Percentiles rank a stretch among this genome's conserved stretches.
Evolutionary conservation across 2,888 invertebrate species (phyloP).

Genomic region (Epinotia brunnichana): DNA sequence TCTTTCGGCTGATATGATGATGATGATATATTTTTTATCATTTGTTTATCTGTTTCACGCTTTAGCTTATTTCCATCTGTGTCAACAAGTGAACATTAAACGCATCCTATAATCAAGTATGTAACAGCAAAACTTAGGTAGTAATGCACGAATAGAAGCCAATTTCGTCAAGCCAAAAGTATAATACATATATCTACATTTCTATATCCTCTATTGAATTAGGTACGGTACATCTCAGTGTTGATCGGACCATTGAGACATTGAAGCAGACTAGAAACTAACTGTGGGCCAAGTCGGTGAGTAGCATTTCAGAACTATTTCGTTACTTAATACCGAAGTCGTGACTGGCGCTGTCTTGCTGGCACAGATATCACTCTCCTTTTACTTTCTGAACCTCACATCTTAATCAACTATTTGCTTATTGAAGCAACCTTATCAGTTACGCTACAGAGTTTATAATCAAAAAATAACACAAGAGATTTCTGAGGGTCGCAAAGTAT

Average conservation of each 20-base stretch:
- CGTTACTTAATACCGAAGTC: constrained; percentile 68
- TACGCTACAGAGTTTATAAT: not conserved
- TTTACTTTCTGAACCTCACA: not conserved
- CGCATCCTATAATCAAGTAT: no score
- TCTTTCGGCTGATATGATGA: no score
- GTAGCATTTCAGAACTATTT: constrained; percentile 74
- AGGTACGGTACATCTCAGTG: not conserved
- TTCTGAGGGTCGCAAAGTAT: not conserved
- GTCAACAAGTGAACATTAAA: no score
- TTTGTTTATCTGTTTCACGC: not conserved
- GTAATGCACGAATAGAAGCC: no score
- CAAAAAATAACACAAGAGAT: not conserved
- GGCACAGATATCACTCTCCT: constrained; percentile 47
- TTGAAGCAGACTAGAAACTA: constrained; percentile 30
- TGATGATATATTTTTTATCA: no score
- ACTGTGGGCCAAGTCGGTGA: constrained; percentile 30
- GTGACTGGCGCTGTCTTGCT: constrained; percentile 62
- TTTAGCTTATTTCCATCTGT: not conserved
- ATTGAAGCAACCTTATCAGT: not conserved
- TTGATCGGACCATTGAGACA: constrained; percentile 32
- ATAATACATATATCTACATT: no score
- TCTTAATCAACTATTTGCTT: not conserved
- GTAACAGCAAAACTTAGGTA: no score
- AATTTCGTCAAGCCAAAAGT: no score
- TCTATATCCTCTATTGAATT: no score